phyloP scores from a whole-genome alignment of 2,797 vertebrate species.

The Masticophis lateralis region DNA sequence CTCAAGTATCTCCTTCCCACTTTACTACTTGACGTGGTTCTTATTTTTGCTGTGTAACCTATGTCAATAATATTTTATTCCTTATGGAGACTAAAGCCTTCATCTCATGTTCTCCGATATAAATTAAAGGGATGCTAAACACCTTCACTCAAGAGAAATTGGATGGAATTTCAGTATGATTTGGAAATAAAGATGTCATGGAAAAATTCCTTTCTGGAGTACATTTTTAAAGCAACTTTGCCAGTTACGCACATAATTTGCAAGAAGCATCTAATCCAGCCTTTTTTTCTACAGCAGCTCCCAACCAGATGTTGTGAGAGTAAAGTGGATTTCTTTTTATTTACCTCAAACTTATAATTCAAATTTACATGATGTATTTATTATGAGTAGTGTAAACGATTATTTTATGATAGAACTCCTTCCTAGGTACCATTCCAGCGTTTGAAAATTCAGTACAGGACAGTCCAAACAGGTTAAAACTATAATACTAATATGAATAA shows the following conservation, averaged over 20 bases:
- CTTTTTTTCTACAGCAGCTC: background rate
- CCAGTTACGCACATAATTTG: background rate
- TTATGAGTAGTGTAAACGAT: background rate
- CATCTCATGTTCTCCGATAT: background rate
- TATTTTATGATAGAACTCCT: background rate
- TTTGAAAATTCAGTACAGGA: background rate
- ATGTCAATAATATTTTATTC: conserved; percentile 28
- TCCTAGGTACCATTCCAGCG: background rate
- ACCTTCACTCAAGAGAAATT: conserved; percentile 12
- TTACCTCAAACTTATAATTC: background rate
- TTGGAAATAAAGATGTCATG: background rate
- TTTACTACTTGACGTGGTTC: background rate
- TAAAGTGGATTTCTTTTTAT: background rate
- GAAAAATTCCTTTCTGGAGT: background rate
- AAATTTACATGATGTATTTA: background rate
- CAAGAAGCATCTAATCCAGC: background rate
- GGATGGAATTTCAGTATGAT: background rate
- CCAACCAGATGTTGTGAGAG: background rate
- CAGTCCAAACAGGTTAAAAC: background rate
- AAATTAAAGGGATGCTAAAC: background rate
- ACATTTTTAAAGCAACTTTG: background rate
- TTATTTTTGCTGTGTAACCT: conserved; percentile 2
- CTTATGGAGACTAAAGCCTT: conserved; percentile 24
- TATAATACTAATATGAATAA: background rate
- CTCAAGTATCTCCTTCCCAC: conserved; percentile 4